These are phyloP conservation scores for Aphaenogaster rudis DNA, from an alignment of 1,140 invertebrate genomes.

Conservation along the genomic window DNA sequence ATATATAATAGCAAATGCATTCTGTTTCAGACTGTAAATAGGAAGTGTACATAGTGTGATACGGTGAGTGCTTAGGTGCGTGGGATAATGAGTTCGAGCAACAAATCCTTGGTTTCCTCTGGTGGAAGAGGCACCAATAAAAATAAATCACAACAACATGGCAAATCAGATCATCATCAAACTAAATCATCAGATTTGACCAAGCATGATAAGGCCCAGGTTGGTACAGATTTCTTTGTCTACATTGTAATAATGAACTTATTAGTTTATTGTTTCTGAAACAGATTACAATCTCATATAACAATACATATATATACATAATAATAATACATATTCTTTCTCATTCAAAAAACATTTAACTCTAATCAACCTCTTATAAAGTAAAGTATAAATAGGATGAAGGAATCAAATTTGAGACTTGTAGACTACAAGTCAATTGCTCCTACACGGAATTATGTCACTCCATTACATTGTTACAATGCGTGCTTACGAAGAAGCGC, in stretches of 20 bases:
- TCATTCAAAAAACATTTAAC: not conserved
- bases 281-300: not conserved
- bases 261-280: not conserved
- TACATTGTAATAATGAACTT: not conserved
- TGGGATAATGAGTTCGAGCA: conserved; percentile 85
- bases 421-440: not conserved
- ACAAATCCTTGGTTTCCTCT: conserved; percentile 85
- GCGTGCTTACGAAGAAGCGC: no score
- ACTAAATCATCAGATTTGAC: conserved; percentile 84
- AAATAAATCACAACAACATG: conserved; percentile 84
- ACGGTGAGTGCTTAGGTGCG: conserved; percentile 82
- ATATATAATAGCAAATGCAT: conserved; percentile 52
- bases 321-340: not conserved
- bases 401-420: not conserved
- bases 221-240: conserved; percentile 55
- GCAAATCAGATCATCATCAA: conserved; percentile 85
- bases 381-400: not conserved
- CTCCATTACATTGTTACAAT: not conserved
- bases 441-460: not conserved
- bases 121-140: conserved; percentile 83
- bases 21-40: conserved; percentile 87
- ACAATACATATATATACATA: not conserved
- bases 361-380: not conserved
- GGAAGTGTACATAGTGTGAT: conserved; percentile 87
- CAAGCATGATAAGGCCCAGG: conserved; percentile 86